phyloP scores from a whole-genome alignment of 2,797 vertebrate genomes.

The Thamnophis elegans region DNA sequence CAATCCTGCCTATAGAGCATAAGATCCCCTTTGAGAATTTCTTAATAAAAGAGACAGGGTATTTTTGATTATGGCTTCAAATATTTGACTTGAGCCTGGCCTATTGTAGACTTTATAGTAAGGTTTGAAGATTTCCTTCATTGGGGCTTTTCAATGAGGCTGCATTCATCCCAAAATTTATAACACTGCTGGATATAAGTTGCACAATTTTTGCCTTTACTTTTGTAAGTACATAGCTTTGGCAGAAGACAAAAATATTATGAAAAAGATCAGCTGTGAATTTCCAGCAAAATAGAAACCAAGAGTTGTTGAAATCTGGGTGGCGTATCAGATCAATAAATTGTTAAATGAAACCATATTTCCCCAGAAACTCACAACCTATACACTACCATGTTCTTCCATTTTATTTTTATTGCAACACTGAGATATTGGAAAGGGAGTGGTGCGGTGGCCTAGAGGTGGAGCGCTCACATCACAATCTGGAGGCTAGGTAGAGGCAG shows the following conservation, averaged over 20 bases:
- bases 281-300: background rate
- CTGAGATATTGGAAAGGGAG: background rate
- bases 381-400: background rate
- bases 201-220: background rate
- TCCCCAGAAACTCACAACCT: background rate
- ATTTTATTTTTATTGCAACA: background rate
- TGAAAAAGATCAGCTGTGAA: background rate
- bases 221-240: background rate
- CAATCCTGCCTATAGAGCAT: background rate
- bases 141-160: background rate
- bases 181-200: background rate
- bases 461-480: no score
- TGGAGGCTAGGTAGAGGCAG: no score
- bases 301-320: background rate
- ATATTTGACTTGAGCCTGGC: background rate
- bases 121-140: background rate
- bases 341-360: background rate
- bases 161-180: no score
- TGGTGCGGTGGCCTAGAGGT: no score
- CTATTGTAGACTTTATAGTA: background rate
- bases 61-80: background rate
- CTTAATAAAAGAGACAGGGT: background rate
- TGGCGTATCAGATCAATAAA: background rate
- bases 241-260: background rate
- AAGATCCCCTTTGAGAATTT: background rate